phyloP scores from a whole-genome alignment of 2,888 invertebrate species.

The Odontocerum albicorne region DNA sequence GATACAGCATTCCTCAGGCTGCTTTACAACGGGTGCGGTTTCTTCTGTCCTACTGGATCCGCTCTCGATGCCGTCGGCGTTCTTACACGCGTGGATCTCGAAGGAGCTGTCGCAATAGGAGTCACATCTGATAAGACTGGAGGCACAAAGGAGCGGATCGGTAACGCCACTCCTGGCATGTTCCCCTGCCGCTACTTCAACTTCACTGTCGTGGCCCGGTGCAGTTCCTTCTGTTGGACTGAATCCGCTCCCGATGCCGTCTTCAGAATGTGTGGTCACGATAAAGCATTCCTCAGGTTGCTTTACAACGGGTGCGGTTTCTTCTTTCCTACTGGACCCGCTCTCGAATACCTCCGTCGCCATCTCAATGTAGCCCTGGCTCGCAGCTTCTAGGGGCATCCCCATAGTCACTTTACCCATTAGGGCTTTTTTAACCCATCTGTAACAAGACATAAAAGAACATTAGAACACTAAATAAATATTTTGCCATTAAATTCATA shows the following conservation, averaged over 20 bases:
- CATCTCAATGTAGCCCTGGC: too few relatives aligned
- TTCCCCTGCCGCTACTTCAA: slow-evolving; percentile 69
- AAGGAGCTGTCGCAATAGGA: slow-evolving; percentile 67
- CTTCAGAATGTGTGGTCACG: too few relatives aligned
- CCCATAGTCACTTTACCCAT: too few relatives aligned
- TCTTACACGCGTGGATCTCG: slow-evolving; percentile 13
- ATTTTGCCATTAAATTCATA: too few relatives aligned
- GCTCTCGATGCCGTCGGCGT: not conserved
- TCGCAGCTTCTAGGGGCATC: too few relatives aligned
- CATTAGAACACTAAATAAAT: too few relatives aligned
- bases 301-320: not conserved
- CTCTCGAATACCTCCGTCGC: not conserved
- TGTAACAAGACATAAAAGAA: too few relatives aligned
- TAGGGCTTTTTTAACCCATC: too few relatives aligned
- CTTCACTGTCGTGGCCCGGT: slow-evolving; percentile 81
- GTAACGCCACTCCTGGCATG: slow-evolving; percentile 67
- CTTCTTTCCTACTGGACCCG: not conserved
- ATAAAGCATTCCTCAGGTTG: too few relatives aligned
- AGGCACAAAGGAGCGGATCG: slow-evolving; percentile 72
- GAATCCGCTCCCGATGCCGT: too few relatives aligned
- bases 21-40: not conserved
- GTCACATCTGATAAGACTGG: slow-evolving; percentile 76
- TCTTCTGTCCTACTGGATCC: not conserved
- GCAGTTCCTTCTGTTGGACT: slow-evolving; percentile 38
- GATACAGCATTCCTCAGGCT: too few relatives aligned